Base-by-base conservation (phyloP, 2,888 invertebrate genomes). In the Trisateles emortualis region DNA sequence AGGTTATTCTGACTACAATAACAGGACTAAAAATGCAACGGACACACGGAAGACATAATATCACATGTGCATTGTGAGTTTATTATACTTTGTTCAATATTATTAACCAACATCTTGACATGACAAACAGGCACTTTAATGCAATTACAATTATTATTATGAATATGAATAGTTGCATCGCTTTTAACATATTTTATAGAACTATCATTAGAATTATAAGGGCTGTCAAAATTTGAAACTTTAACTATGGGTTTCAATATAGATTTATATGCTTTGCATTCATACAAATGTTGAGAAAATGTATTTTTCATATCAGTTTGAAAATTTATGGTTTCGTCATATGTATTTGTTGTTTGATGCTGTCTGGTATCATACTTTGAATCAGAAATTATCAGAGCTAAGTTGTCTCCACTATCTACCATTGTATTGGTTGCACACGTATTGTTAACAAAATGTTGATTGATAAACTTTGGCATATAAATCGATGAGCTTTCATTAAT, bases 101-200 rank as follows among this genome's bases (percentile, higher is more conserved):
- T 84, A 50, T 89, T 79, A 3, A 92, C 82, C 42, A 92, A 80
- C 89, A 90, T 84, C 79, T 91, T 92, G 0, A 92, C 87, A 52
- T 90, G 90, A 81, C 92, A 92, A 52, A 91, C 72, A 24, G 92
- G 92, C 13, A 92, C 86, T 75, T 80, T 79, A 57, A 82, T 75
- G 69, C 92, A 92, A 50, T 80, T 74, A 76, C 92, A 92, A 48
- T 59, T 58, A 41, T n/a, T n/a, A n/a, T n/a, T n/a, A n/a, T 73
- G 63, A 8, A 64, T 19, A 8, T 39, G 9, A 10, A n/a, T 41
- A 10, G 5, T 14, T 22, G 45, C 32, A 11, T 64, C 60, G 55
- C 57, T 75, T 43, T 59, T 65, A 11, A 22, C 47, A 46, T 35
- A 42, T 29, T 64, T 60, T 1, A 59, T 47, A 17, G 59, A 47